Percentiles rank a stretch among this genome's conserved stretches.
Conservation (phyloP, 1,140 invertebrate species). For the Meloidogyne exigua region DNA sequence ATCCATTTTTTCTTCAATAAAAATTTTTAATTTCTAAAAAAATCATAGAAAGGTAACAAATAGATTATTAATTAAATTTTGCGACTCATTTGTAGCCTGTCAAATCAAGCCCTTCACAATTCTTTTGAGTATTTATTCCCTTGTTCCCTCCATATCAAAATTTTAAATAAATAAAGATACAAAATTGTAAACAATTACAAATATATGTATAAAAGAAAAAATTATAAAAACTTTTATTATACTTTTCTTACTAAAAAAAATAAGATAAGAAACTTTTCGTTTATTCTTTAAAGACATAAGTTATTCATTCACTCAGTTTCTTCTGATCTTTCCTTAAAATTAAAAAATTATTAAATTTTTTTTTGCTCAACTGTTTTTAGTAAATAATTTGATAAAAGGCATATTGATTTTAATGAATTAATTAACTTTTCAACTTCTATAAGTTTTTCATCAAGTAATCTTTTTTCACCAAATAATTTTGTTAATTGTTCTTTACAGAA, state of each 20-base stretch:
- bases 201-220: no score
- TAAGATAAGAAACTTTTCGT: not conserved
- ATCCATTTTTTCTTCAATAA: not conserved
- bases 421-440: constrained; percentile 11
- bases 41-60: no score
- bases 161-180: no score
- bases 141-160: no score
- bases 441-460: constrained; percentile 11
- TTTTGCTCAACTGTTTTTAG: not conserved
- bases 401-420: constrained; percentile 15
- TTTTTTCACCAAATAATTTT: constrained; percentile 13
- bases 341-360: not conserved
- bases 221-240: no score
- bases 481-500: constrained; percentile 19
- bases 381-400: not conserved
- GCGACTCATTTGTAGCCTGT: no score
- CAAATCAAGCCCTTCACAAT: no score
- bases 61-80: no score
- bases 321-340: not conserved
- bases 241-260: no score
- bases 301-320: not conserved
- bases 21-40: no score
- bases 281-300: not conserved
- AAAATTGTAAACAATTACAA: no score
- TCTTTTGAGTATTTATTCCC: no score